A percentile compares a stretch with the other conserved stretches of the same genome.
phyloP scores from a whole-genome alignment of 2,113 vertebrate species.

The Hippocampus comes region DNA sequence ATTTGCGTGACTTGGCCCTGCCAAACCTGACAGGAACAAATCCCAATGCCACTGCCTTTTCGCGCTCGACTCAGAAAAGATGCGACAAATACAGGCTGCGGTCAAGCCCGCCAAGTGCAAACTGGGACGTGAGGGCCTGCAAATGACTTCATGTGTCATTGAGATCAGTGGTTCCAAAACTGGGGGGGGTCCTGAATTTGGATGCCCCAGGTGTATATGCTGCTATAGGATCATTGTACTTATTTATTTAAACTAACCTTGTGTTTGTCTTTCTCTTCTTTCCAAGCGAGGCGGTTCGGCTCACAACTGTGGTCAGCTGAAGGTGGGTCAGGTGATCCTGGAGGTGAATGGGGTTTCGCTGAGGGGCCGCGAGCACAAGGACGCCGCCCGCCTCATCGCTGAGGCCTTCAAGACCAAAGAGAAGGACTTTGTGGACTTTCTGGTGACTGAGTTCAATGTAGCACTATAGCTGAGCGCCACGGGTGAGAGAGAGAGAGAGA shows the following conservation, averaged over 20 bases:
- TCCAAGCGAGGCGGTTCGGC: constrained; percentile 89
- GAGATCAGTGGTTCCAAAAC: not conserved
- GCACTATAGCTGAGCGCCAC: constrained; percentile 76
- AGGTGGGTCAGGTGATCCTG: constrained; percentile 95
- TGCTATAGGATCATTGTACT: not conserved
- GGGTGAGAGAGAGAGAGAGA: constrained; percentile 9
- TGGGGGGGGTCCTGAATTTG: too few species aligned
- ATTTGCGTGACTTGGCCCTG: constrained; percentile 2
- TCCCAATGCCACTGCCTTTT: not conserved
- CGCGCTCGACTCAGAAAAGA: not conserved
- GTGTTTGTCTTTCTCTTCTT: constrained; percentile 21
- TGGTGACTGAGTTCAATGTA: constrained; percentile 96
- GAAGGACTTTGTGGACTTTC: constrained; percentile 88
- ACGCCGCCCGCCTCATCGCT: constrained; percentile 89
- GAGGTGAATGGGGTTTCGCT: constrained; percentile 89
- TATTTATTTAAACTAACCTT: not conserved
- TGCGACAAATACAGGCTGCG: not conserved
- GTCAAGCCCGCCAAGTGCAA: not conserved
- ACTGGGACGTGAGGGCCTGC: not conserved
- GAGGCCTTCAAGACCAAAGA: constrained; percentile 98
- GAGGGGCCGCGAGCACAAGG: constrained; percentile 86
- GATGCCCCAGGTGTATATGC: too few species aligned
- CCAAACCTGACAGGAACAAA: constrained; percentile 5
- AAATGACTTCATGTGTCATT: not conserved
- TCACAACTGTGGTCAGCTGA: constrained; percentile 91